These are phyloP conservation scores for Tachystola acroxantha DNA, from an alignment of 2,888 invertebrate species.

Conservation along the genomic window DNA sequence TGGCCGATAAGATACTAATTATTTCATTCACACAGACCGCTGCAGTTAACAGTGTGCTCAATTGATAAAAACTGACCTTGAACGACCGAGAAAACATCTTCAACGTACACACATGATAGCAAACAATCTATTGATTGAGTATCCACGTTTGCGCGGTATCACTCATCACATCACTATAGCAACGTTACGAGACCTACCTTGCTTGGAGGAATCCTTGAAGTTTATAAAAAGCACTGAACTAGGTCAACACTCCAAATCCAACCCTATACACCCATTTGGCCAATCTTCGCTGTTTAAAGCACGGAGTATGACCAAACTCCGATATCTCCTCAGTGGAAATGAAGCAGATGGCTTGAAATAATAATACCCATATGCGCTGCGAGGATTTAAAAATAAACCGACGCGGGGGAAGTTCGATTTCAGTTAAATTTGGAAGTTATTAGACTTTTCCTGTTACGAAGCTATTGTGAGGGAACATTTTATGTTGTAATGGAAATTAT, in stretches of 20 bases:
- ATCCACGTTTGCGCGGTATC: slow-evolving; percentile 28
- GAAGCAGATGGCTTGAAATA: slow-evolving; percentile 56
- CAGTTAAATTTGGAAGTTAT: slow-evolving; percentile 54
- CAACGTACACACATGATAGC: slow-evolving; percentile 16
- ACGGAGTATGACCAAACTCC: slow-evolving; percentile 30
- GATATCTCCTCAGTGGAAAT: slow-evolving; percentile 31
- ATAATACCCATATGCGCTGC: slow-evolving; percentile 57
- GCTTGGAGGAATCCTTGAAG: slow-evolving; percentile 37
- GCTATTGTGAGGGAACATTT: background rate
- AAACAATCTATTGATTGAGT: slow-evolving; percentile 28
- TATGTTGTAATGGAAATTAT: background rate
- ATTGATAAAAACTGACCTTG: slow-evolving; percentile 36
- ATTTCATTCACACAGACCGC: background rate
- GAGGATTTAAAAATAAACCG: slow-evolving; percentile 61
- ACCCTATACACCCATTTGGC: too few species aligned
- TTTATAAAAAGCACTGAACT: slow-evolving; percentile 52
- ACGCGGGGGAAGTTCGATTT: slow-evolving; percentile 60
- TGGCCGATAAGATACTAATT: background rate
- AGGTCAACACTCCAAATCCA: slow-evolving; percentile 43
- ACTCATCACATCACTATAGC: slow-evolving; percentile 53
- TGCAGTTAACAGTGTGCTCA: too few species aligned
- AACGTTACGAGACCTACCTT: slow-evolving; percentile 46
- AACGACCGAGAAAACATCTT: slow-evolving; percentile 34
- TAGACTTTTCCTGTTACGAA: slow-evolving; percentile 4
- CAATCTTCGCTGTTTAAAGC: slow-evolving; percentile 17